Conservation (phyloP, 2,888 invertebrate species). For the Formica aserva region DNA sequence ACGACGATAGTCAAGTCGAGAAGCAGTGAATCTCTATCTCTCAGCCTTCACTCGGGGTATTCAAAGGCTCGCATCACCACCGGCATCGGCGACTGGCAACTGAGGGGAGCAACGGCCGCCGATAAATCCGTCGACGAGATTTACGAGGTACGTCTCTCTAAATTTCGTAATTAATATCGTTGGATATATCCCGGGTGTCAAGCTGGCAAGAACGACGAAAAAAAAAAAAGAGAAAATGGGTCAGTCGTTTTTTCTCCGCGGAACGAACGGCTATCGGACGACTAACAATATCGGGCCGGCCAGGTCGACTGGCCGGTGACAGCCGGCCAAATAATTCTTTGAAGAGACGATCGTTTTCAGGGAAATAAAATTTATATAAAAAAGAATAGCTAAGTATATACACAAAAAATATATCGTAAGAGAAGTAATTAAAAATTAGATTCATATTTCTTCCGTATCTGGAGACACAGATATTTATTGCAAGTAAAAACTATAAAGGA, state of each 20-base stretch:
- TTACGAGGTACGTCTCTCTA: constrained; percentile 32
- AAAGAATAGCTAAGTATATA: not conserved
- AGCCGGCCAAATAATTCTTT: not conserved
- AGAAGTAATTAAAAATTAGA: not conserved
- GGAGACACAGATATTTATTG: not conserved
- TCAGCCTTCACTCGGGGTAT: constrained; percentile 21
- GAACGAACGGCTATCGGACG: not conserved
- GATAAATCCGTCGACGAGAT: constrained; percentile 48
- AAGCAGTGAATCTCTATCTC: constrained; percentile 39
- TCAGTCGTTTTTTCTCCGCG: constrained; percentile 18
- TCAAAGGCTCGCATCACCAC: constrained; percentile 32
- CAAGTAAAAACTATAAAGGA: not conserved
- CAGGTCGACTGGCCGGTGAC: not conserved
- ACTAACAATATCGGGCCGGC: not conserved
- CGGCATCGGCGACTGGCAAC: constrained; percentile 22
- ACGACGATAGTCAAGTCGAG: constrained; percentile 44
- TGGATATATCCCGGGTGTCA: not conserved
- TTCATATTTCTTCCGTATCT: not conserved
- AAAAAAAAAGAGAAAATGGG: not conserved
- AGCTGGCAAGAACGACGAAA: not conserved
- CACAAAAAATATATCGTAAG: not conserved
- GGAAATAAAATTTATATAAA: not conserved
- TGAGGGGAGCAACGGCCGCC: constrained; percentile 48
- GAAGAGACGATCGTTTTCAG: not conserved
- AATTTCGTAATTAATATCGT: constrained; percentile 29